Conservation (phyloP, 2,113 vertebrate species). For the Petaurus breviceps region DNA sequence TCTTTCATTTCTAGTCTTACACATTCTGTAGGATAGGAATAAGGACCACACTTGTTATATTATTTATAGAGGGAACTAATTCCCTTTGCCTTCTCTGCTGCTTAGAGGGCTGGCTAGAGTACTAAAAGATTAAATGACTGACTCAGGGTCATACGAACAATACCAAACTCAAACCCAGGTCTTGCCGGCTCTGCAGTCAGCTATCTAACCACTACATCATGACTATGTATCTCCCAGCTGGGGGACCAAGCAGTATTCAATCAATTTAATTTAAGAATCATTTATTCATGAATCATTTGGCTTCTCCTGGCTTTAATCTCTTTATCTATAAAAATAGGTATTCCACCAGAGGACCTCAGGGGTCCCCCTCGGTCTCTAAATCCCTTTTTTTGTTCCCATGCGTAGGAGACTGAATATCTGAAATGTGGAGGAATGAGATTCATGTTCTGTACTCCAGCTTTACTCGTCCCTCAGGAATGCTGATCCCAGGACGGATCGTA, state of each 20-base stretch:
- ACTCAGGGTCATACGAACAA: neutral
- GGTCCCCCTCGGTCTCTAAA: neutral
- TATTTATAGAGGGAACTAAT: neutral
- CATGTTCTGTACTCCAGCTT: slow-evolving; percentile 8
- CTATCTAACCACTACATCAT: neutral
- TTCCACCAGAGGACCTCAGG: neutral
- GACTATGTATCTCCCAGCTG: neutral
- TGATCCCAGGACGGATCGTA: slow-evolving; percentile 53
- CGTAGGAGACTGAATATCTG: neutral
- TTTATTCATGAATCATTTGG: neutral
- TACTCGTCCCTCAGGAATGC: slow-evolving; percentile 33
- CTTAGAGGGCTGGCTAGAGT: neutral
- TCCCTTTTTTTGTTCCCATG: neutral
- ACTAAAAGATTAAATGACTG: neutral
- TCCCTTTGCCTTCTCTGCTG: neutral
- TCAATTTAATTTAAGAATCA: neutral
- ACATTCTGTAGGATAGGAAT: neutral
- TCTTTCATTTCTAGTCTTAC: neutral
- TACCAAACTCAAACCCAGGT: neutral
- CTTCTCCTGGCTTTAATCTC: neutral
- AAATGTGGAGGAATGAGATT: neutral
- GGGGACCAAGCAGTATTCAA: neutral
- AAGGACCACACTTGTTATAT: neutral
- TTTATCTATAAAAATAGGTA: neutral
- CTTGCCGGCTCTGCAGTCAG: neutral